Base-by-base conservation (phyloP, 2,888 invertebrate genomes). In the Pimpla rufipes region DNA sequence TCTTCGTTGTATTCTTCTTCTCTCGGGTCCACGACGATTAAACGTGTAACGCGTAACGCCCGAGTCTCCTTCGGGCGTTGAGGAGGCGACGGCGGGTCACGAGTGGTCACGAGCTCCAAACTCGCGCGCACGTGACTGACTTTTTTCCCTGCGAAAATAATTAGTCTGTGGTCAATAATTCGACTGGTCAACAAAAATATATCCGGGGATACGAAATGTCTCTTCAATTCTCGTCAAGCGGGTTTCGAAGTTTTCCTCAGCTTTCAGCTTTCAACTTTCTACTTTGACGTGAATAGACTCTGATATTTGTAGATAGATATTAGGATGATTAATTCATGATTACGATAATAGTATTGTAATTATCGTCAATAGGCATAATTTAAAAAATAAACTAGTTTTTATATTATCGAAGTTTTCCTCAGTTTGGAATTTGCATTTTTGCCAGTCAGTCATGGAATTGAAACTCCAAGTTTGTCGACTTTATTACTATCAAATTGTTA, bases 1-100 rank as follows among this genome's bases (percentile, higher is more conserved):
- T 75, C 16, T 50, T 50, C 59, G n/a, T n/a, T n/a, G n/a, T n/a
- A n/a, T 50, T 29, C 45, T 42, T 67, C 62, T 35, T 3, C 21
- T 21, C 8, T 52, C 29, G 13, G 11, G 23, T 18, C 35, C 6
- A 1, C 21, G n/a, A 66, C 13, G 13, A 10, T n/a, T 18, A 66
- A 64, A n/a, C 67, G n/a, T n/a, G n/a, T n/a, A n/a, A n/a, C 16
- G 29, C 57, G 57, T 59, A 57, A 73, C 57, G 45, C 67, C n/a
- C 79, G 74, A 66, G 57, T 62, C 52, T 47, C 8, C n/a, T 16
- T 57, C 55, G 23, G 11, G 59, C 13, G 18, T 35, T 3, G 13
- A 35, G 45, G 29, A 47, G 45, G 13, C 45, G 62, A 74, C 21
- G 50, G 18, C 50, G 21, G 59, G 55, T 74, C 74, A 74, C 74